Evolutionary conservation across 2,113 vertebrate genomes (phyloP), one percentile per base, ranked within the genome.

Genomic region (Clarias magur): DNA sequence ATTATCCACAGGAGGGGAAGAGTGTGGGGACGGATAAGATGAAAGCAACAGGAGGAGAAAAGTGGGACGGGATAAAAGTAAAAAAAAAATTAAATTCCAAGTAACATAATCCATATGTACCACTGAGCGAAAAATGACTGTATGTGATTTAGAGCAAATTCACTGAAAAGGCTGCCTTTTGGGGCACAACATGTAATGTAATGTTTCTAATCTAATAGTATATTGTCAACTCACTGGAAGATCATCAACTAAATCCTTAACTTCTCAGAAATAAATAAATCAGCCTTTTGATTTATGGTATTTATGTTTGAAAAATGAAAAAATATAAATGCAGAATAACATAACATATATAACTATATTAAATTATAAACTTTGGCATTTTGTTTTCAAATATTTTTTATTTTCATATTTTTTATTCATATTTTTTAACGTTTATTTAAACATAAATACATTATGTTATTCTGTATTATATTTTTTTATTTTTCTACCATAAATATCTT

Each of bases 1-100:
- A 34, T 34, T 78, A 68, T 59, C 72, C 75, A 82, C 21, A n/a
- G n/a, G 72, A 72, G 65, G 54, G 73, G 62, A 42, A 70, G 30
- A n/a, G 25, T 81, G 67, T 72, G 67, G 48, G 70, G 78, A 53
- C 34, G 48, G 62, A 72, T 13, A 38, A 86, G 73, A 72, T 56
- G 53, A 38, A 73, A 76, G 57, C 25, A 10, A 76, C 8, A 48
- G 34, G 70, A 59, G 12, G 76, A 57, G 57, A 57, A 76, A 57
- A 56, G 62, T 65, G 8, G 56, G 48, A 30, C 30, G 30, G 25
- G 48, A 83, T 12, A 27, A 81, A 78, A 78, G 21, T 21, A 2
- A n/a, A 70, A 38, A 2, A n/a, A 70, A 38, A 59, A 59, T 57
- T 10, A 59, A 57, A 80, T 34, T 34, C 3, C 7, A 19, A 23